Evolutionary conservation across 2,797 vertebrate genomes (phyloP).

Genomic region (Gymnoscopelus microlampas): DNA sequence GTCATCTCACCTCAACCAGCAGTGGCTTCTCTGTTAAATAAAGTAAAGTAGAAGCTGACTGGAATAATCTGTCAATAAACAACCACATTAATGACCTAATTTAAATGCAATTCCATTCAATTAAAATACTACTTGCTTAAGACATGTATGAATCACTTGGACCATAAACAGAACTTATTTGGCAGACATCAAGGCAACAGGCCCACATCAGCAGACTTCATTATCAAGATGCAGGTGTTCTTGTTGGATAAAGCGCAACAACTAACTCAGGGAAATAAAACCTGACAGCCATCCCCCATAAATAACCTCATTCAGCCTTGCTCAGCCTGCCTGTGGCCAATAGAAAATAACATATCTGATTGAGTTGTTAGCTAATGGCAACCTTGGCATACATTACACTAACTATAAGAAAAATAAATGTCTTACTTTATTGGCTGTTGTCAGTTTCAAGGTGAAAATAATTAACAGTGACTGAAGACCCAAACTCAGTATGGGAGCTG

Average conservation of each 20-base stretch:
- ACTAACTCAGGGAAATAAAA: constrained; percentile 41
- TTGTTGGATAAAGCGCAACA: background rate
- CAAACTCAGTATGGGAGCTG: background rate
- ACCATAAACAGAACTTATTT: background rate
- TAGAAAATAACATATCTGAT: constrained; percentile 38
- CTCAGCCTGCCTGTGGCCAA: constrained; percentile 30
- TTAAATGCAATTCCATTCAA: too few relatives aligned
- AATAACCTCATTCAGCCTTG: constrained; percentile 37
- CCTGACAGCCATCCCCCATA: constrained; percentile 26
- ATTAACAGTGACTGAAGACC: background rate
- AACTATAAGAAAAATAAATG: constrained; percentile 12
- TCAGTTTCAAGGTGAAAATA: background rate
- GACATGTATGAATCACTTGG: background rate
- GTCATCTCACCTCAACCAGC: background rate
- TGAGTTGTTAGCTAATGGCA: constrained; percentile 13
- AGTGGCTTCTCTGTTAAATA: too few relatives aligned
- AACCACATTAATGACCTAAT: too few relatives aligned
- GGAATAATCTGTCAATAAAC: too few relatives aligned
- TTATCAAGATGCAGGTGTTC: constrained; percentile 31
- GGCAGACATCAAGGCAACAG: constrained; percentile 4
- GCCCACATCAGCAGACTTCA: constrained; percentile 25
- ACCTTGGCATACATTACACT: constrained; percentile 2
- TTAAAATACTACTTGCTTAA: background rate
- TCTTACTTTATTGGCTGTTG: constrained; percentile 11
- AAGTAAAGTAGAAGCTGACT: too few relatives aligned